phyloP scores from a whole-genome alignment of 2,888 invertebrate species.

The Amiota communis region DNA sequence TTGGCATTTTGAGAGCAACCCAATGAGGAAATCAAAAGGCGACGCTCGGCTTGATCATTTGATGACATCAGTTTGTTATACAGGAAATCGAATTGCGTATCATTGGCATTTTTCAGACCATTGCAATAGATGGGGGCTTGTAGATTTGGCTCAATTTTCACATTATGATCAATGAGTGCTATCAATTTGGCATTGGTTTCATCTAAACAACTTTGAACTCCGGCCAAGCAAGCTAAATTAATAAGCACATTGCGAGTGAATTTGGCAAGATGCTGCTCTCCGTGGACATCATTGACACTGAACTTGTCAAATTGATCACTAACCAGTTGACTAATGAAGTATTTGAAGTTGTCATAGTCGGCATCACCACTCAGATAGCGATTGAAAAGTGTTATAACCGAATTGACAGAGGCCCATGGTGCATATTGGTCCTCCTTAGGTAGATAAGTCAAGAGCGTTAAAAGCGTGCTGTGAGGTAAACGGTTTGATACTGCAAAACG shows the following conservation, averaged over 20 bases:
- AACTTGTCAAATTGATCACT: constrained; percentile 62
- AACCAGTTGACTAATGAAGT: constrained; percentile 58
- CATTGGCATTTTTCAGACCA: constrained; percentile 69
- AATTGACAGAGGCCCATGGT: constrained; percentile 66
- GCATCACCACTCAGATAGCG: constrained; percentile 62
- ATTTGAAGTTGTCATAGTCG: constrained; percentile 54
- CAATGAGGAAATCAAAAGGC: constrained; percentile 77
- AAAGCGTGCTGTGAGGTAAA: constrained; percentile 54
- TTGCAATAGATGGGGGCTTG: constrained; percentile 70
- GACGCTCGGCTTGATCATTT: constrained; percentile 77
- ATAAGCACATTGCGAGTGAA: constrained; percentile 64
- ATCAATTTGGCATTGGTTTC: constrained; percentile 63
- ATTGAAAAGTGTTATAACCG: constrained; percentile 56
- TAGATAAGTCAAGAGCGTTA: constrained; percentile 65
- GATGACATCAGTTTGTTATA: constrained; percentile 75
- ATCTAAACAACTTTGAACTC: constrained; percentile 58
- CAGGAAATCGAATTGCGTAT: constrained; percentile 78
- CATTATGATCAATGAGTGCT: constrained; percentile 48
- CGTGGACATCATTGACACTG: constrained; percentile 60
- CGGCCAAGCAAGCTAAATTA: constrained; percentile 68
- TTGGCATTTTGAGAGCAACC: constrained; percentile 78
- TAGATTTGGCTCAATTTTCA: constrained; percentile 66
- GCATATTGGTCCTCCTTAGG: constrained; percentile 68
- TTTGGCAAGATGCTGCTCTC: constrained; percentile 66
- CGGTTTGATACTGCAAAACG: constrained; percentile 56